Conservation (phyloP, 2,888 invertebrate genomes). For the Heliconius aoede region DNA sequence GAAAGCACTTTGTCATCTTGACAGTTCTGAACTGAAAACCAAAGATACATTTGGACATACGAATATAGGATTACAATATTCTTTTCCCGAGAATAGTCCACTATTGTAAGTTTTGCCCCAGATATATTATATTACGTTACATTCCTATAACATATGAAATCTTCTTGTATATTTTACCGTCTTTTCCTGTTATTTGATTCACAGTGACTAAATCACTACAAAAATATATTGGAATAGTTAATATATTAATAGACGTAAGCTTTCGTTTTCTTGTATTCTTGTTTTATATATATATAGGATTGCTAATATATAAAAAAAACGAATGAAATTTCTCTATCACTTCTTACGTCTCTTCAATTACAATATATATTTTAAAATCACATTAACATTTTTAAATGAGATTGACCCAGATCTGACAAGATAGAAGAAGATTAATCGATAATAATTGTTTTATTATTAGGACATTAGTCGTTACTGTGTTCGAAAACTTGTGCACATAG, state of each 20-base stretch:
- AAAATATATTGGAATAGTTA: background rate
- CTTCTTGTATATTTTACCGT: background rate
- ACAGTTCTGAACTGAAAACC: background rate
- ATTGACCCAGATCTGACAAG: background rate
- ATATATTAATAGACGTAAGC: too few species aligned
- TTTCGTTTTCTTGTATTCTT: too few species aligned
- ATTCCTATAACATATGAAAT: too few species aligned
- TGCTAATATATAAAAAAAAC: too few species aligned
- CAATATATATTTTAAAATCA: background rate
- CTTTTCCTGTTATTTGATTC: background rate
- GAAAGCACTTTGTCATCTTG: background rate
- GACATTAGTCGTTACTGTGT: background rate
- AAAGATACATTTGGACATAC: constrained; percentile 1
- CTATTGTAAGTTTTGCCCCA: background rate
- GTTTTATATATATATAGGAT: too few species aligned
- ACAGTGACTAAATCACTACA: background rate
- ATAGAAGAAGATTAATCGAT: background rate
- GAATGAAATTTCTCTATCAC: too few species aligned
- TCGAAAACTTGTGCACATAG: background rate
- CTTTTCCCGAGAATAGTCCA: background rate
- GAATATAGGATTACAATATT: background rate
- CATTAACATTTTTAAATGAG: constrained; percentile 1
- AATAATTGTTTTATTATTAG: background rate
- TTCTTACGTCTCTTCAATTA: too few species aligned
- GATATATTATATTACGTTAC: background rate